Evolutionary conservation across 2,888 invertebrate genomes (phyloP).

Genomic region (Orchesellides sinensis): DNA sequence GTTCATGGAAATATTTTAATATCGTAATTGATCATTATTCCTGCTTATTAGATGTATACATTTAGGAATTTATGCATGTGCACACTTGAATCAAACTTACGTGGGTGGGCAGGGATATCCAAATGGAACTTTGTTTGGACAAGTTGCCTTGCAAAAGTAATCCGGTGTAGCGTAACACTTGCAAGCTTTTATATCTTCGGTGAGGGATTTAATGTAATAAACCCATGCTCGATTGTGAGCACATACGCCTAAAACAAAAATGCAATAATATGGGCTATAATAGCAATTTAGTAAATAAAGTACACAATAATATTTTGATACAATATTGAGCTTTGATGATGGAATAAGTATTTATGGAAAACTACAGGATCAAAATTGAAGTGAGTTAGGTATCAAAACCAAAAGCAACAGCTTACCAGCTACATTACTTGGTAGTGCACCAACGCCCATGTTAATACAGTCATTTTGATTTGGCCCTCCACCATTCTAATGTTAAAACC

Average conservation of each 20-base stretch:
- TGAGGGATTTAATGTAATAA: slow-evolving; percentile 59
- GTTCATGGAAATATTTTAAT: background rate
- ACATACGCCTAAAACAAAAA: slow-evolving; percentile 54
- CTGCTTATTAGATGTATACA: too few relatives aligned
- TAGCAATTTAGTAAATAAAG: background rate
- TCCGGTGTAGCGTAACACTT: slow-evolving; percentile 56
- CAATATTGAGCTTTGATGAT: background rate
- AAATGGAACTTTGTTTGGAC: slow-evolving; percentile 54
- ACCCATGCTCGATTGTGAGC: slow-evolving; percentile 67
- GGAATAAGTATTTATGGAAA: too few relatives aligned
- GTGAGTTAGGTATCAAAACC: background rate
- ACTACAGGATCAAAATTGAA: too few relatives aligned
- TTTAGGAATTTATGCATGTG: too few relatives aligned
- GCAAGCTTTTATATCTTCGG: slow-evolving; percentile 50
- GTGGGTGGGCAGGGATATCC: slow-evolving; percentile 58
- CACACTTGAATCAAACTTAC: slow-evolving; percentile 47
- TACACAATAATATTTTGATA: background rate
- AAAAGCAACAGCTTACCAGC: slow-evolving; percentile 44
- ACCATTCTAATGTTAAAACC: slow-evolving; percentile 21
- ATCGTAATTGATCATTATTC: background rate
- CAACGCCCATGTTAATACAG: slow-evolving; percentile 38
- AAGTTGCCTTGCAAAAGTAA: slow-evolving; percentile 54
- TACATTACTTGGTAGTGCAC: slow-evolving; percentile 32
- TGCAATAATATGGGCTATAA: background rate
- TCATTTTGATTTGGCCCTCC: slow-evolving; percentile 69